phyloP scores from a whole-genome alignment of 2,113 vertebrate genomes.

The Suncus etruscus region DNA sequence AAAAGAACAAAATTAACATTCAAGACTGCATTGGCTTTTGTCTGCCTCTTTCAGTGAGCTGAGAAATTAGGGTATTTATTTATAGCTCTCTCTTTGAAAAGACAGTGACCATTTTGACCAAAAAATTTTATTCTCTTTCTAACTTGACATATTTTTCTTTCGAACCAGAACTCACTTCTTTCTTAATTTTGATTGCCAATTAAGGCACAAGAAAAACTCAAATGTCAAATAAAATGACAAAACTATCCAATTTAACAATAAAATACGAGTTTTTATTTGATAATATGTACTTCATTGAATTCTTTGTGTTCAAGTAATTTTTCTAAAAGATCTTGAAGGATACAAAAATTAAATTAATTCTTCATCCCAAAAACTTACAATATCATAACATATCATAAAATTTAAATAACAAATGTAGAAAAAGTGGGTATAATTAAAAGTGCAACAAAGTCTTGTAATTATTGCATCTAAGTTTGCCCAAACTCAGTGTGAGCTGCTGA shows the following conservation, averaged over 20 bases:
- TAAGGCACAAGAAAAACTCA: constrained; percentile 45
- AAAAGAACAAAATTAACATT: constrained; percentile 80
- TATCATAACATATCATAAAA: neutral
- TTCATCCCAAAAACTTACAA: neutral
- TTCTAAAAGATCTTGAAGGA: constrained; percentile 44
- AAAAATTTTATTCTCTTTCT: constrained; percentile 55
- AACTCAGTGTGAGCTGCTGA: too few species aligned
- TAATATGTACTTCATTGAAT: neutral
- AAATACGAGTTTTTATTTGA: constrained; percentile 1
- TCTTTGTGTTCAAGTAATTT: neutral
- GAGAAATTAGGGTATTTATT: constrained; percentile 74
- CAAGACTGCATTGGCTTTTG: constrained; percentile 68
- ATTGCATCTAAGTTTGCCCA: too few species aligned
- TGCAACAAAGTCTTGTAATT: neutral
- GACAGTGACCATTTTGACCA: constrained; percentile 60
- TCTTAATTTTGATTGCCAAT: constrained; percentile 55
- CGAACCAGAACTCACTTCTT: constrained; percentile 38
- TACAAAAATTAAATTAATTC: constrained; percentile 31
- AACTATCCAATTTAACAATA: constrained; percentile 1
- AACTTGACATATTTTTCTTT: constrained; percentile 66
- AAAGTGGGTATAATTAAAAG: neutral
- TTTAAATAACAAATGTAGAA: constrained; percentile 22
- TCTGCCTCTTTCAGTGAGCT: constrained; percentile 65
- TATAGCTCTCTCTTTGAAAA: constrained; percentile 78
- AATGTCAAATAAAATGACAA: constrained; percentile 23